Conservation (phyloP, 2,888 invertebrate genomes). For the Arrhopalites spinosus region DNA sequence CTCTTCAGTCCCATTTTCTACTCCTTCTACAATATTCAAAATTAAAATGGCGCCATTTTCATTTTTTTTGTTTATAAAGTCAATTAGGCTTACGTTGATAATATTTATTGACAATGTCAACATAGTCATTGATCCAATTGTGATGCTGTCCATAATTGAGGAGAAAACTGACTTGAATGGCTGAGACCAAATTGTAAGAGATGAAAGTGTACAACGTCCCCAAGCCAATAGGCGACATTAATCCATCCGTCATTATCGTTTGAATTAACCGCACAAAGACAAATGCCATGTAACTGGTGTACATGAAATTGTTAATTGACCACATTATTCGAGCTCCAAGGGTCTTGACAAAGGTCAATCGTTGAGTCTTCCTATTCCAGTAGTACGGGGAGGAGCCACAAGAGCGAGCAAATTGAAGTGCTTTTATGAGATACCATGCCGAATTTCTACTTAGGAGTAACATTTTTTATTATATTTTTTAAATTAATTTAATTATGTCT, state of each 20-base stretch:
- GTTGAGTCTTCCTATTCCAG: neutral
- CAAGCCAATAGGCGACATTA: neutral
- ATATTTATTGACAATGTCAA: neutral
- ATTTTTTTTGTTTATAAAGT: neutral
- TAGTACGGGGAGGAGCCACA: neutral
- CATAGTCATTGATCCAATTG: neutral
- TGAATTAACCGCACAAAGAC: neutral
- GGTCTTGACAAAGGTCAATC: neutral
- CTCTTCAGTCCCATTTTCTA: too few relatives aligned
- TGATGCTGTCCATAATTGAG: neutral
- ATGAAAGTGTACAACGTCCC: neutral
- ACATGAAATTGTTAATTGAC: neutral
- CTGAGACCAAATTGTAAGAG: neutral
- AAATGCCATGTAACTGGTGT: neutral
- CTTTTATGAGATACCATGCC: too few relatives aligned
- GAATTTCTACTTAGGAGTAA: too few relatives aligned
- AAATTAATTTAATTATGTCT: too few relatives aligned
- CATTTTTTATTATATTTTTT: too few relatives aligned
- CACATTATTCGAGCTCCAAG: neutral
- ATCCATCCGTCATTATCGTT: too few relatives aligned
- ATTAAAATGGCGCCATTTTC: too few relatives aligned
- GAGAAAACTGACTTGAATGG: neutral
- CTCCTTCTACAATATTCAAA: too few relatives aligned
- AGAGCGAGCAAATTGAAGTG: neutral
- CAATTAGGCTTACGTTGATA: neutral